Percentiles rank a stretch among this genome's conserved stretches.
These are phyloP conservation scores for Xanthorhoe designata DNA, from an alignment of 2,888 invertebrate genomes.

Conservation along the genomic window DNA sequence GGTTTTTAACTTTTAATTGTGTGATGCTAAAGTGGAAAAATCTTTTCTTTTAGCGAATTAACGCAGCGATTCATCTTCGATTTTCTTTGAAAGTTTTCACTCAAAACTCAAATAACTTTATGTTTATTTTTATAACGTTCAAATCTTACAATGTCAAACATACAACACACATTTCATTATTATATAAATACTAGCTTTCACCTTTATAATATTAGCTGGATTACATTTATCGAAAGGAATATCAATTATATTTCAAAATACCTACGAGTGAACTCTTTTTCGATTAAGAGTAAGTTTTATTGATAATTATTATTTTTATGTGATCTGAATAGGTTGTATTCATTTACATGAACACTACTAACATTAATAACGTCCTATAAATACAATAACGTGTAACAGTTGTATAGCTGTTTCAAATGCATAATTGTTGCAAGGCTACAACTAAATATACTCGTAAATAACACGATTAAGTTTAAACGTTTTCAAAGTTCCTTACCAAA, in stretches of 20 bases:
- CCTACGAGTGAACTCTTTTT: no score
- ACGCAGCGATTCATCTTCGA: conserved; percentile 27
- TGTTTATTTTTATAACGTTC: not conserved
- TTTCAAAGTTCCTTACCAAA: not conserved
- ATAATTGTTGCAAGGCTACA: not conserved
- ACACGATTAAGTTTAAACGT: not conserved
- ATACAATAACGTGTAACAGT: not conserved
- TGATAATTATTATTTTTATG: no score
- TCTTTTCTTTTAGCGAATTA: conserved; percentile 39
- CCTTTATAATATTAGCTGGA: no score
- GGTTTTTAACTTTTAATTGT: conserved; percentile 50
- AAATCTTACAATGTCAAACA: not conserved
- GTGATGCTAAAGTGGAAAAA: conserved; percentile 35
- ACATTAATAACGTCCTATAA: no score
- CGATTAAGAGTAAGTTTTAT: no score
- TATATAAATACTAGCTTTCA: no score
- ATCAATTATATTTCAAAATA: no score
- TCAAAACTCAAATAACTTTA: not conserved
- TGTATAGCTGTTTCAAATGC: not conserved
- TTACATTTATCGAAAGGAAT: no score
- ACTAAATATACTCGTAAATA: not conserved
- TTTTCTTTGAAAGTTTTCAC: conserved; percentile 12
- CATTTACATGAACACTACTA: no score
- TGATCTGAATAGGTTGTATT: no score
- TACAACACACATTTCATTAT: no score